These are phyloP conservation scores for Phalera bucephala DNA, from an alignment of 2,888 invertebrate genomes.

Conservation along the genomic window DNA sequence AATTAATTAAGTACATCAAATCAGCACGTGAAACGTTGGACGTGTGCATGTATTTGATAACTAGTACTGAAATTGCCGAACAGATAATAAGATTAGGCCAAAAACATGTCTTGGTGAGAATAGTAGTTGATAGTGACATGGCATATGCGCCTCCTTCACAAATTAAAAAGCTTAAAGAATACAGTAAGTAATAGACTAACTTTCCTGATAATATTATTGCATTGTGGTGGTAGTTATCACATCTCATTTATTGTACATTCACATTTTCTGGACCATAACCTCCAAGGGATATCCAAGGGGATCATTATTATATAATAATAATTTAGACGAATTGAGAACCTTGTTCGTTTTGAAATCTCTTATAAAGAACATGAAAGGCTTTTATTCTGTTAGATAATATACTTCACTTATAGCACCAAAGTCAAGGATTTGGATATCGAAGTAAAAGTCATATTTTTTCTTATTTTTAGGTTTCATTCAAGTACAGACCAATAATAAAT, in stretches of 20 bases:
- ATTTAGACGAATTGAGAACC: too few relatives aligned
- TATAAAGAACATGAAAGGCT: too few relatives aligned
- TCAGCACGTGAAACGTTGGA: slow-evolving; percentile 75
- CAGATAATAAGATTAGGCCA: slow-evolving; percentile 74
- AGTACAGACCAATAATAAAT: slow-evolving; percentile 72
- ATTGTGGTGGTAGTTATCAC: too few relatives aligned
- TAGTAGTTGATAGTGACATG: slow-evolving; percentile 77
- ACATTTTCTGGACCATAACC: too few relatives aligned
- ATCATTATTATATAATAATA: too few relatives aligned
- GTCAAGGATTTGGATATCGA: too few relatives aligned
- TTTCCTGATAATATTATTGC: not conserved
- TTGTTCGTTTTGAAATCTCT: too few relatives aligned
- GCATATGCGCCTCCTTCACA: slow-evolving; percentile 73
- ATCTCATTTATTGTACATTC: too few relatives aligned
- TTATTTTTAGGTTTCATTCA: slow-evolving; percentile 68
- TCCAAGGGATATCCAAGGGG: too few relatives aligned
- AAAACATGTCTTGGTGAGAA: slow-evolving; percentile 71
- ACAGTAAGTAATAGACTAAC: slow-evolving; percentile 64
- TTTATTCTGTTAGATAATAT: too few relatives aligned
- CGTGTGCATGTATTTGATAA: slow-evolving; percentile 78
- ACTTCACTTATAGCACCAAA: too few relatives aligned
- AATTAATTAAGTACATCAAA: slow-evolving; percentile 73
- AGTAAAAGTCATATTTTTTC: too few relatives aligned
- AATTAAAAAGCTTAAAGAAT: slow-evolving; percentile 70
- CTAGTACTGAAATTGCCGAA: slow-evolving; percentile 73